Percentiles rank a stretch among this genome's conserved stretches.
These are phyloP conservation scores for Tromatobia lineatoria DNA, from an alignment of 2,888 invertebrate genomes.

Conservation along the genomic window DNA sequence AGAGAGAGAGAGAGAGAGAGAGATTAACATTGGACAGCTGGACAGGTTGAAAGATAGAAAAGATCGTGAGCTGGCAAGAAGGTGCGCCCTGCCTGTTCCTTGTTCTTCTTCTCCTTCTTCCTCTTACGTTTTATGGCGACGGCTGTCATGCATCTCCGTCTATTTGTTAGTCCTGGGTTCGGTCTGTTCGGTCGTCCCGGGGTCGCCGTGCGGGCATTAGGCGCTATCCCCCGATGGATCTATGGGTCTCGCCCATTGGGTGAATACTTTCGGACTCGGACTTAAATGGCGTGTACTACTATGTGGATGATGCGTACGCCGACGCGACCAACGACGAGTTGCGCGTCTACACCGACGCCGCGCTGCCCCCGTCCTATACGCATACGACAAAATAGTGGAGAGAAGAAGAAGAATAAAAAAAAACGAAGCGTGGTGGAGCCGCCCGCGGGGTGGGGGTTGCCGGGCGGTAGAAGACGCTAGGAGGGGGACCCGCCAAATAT, in stretches of 20 bases:
- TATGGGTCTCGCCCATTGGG: constrained; percentile 72
- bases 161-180: constrained; percentile 35
- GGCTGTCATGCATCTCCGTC: constrained; percentile 1
- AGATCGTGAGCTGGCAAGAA: constrained; percentile 23
- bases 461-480: constrained; percentile 68
- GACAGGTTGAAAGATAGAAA: constrained; percentile 32
- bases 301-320: constrained; percentile 47
- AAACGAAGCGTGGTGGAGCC: constrained; percentile 54
- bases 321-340: constrained; percentile 62
- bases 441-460: constrained; percentile 75
- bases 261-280: constrained; percentile 77
- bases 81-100: constrained; percentile 45
- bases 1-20: constrained; percentile 18
- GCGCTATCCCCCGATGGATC: constrained; percentile 55
- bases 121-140: neutral
- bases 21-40: constrained; percentile 6
- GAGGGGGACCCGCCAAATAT: constrained; percentile 83
- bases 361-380: constrained; percentile 55
- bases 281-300: constrained; percentile 69
- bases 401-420: constrained; percentile 65
- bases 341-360: constrained; percentile 63
- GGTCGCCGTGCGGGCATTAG: constrained; percentile 49
- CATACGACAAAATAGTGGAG: constrained; percentile 64
- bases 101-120: neutral
- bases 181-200: constrained; percentile 57